Conservation (phyloP, 2,888 invertebrate genomes). For the Belgica antarctica region DNA sequence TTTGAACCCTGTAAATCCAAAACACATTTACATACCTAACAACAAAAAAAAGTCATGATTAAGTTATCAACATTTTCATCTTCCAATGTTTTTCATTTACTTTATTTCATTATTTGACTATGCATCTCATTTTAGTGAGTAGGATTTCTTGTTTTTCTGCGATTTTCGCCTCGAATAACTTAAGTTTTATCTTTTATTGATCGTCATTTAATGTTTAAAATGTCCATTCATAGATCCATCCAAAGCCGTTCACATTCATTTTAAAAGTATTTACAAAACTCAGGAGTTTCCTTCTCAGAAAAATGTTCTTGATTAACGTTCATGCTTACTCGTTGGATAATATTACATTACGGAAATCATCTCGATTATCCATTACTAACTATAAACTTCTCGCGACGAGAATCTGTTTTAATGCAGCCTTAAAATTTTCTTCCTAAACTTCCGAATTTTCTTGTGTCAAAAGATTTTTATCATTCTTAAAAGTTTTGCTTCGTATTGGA, state of each 20-base stretch:
- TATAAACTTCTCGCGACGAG: neutral
- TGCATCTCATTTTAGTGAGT: slow-evolving; percentile 10
- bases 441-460: neutral
- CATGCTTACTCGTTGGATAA: neutral
- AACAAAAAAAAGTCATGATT: too few species aligned
- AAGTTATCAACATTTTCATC: too few species aligned
- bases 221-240: neutral
- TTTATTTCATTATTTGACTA: neutral
- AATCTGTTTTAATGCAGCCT: slow-evolving; percentile 12
- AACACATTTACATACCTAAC: too few species aligned
- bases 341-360: neutral
- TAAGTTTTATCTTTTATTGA: neutral
- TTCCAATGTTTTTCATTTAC: too few species aligned
- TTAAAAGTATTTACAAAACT: neutral
- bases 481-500: slow-evolving; percentile 8
- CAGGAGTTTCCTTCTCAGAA: neutral
- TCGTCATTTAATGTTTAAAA: slow-evolving; percentile 17
- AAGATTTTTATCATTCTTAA: neutral
- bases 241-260: too few species aligned
- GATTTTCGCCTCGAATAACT: neutral
- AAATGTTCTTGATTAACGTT: neutral
- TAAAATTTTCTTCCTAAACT: slow-evolving; percentile 13
- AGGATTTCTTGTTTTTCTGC: slow-evolving; percentile 18
- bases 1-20: too few species aligned
- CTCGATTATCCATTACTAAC: slow-evolving; percentile 22